phyloP scores from a whole-genome alignment of 2,888 invertebrate genomes.

The Drosophila niveifrons region DNA sequence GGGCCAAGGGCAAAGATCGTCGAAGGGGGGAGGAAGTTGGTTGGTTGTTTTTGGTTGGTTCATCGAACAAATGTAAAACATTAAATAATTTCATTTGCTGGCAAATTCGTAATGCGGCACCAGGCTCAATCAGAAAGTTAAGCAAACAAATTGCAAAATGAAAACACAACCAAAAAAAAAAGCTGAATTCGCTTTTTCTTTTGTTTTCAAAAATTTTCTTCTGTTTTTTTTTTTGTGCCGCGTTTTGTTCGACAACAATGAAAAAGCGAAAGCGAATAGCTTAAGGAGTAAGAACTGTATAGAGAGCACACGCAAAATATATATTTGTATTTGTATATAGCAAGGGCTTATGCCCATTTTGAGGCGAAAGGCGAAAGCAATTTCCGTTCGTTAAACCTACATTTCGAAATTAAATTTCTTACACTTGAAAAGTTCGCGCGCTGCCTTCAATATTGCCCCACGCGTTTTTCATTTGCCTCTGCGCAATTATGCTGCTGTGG shows the following conservation, averaged over 20 bases:
- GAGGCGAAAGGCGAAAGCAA: slow-evolving; percentile 69
- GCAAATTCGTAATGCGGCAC: slow-evolving; percentile 47
- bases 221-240: slow-evolving; percentile 15
- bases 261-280: slow-evolving; percentile 30
- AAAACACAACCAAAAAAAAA: slow-evolving; percentile 63
- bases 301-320: slow-evolving; percentile 29
- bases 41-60: too few species aligned
- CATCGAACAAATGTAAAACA: slow-evolving; percentile 64
- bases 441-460: slow-evolving; percentile 71
- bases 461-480: slow-evolving; percentile 64
- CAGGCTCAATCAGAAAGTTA: slow-evolving; percentile 79
- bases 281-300: slow-evolving; percentile 10
- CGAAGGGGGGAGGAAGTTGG: slow-evolving; percentile 1
- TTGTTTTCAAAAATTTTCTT: slow-evolving; percentile 26
- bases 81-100: slow-evolving; percentile 70
- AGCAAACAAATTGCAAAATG: slow-evolving; percentile 76
- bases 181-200: slow-evolving; percentile 50
- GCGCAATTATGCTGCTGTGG: slow-evolving; percentile 67
- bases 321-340: not conserved
- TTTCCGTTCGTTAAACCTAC: slow-evolving; percentile 81
- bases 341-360: slow-evolving; percentile 56
- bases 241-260: slow-evolving; percentile 19
- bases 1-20: slow-evolving; percentile 24
- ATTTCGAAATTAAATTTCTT: slow-evolving; percentile 81
- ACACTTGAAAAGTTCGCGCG: slow-evolving; percentile 76